Conservation (phyloP, 2,797 vertebrate species). For the Caiman crocodilus region DNA sequence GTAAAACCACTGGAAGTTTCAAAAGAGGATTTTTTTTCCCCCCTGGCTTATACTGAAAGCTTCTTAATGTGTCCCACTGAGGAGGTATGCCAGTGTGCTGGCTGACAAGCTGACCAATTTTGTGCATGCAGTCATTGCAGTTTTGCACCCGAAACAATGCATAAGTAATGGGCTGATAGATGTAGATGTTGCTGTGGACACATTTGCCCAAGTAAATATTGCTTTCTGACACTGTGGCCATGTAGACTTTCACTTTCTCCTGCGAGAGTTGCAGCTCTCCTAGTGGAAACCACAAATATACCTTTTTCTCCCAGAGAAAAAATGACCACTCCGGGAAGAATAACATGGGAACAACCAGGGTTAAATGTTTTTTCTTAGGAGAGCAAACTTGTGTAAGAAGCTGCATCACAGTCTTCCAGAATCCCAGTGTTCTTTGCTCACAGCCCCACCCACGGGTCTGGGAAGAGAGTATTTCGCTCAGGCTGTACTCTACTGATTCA, state of each 20-base stretch:
- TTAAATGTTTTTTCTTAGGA: no score
- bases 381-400: no score
- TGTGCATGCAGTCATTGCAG: neutral
- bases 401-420: no score
- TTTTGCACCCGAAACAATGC: neutral
- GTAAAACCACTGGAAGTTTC: neutral
- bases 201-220: neutral
- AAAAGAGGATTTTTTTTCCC: neutral
- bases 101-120: neutral
- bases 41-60: neutral
- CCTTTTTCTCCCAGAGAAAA: no score
- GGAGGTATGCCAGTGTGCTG: neutral
- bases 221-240: neutral
- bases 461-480: no score
- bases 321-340: no score
- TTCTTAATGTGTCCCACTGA: neutral
- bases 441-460: no score
- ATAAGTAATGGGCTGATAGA: neutral
- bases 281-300: no score
- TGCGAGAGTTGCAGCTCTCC: no score
- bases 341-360: no score
- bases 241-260: neutral
- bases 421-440: no score
- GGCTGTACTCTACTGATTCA: no score
- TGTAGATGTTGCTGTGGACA: neutral